These are phyloP conservation scores for Ligdia adustata DNA, from an alignment of 2,888 invertebrate genomes.

Conservation along the genomic window DNA sequence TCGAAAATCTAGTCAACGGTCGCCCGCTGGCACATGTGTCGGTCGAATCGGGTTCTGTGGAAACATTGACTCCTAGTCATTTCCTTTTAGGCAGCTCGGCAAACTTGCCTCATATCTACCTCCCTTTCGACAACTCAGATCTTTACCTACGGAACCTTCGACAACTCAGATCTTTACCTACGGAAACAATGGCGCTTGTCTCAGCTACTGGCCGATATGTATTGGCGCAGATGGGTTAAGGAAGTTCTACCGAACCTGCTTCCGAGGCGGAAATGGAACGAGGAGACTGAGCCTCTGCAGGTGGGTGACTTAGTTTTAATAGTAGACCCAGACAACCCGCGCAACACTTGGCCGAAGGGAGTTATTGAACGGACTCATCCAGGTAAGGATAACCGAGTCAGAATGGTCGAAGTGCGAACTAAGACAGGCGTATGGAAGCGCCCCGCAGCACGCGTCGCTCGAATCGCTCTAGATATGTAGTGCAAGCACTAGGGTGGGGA, in stretches of 20 bases:
- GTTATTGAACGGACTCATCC: not conserved
- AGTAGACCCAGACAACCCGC: not conserved
- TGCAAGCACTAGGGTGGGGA: conserved; percentile 15
- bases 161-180: conserved; percentile 13
- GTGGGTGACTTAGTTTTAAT: conserved; percentile 19
- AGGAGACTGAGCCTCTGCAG: conserved; percentile 4
- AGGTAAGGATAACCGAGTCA: conserved; percentile 1
- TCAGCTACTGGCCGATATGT: conserved; percentile 26
- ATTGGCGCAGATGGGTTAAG: conserved; percentile 24
- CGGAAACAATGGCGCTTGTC: conserved; percentile 27
- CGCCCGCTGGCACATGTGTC: conserved; percentile 28
- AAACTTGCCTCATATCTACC: conserved; percentile 4
- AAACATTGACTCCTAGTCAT: not conserved
- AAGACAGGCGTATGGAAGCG: not conserved
- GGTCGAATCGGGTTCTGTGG: not conserved
- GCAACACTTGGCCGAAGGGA: conserved; percentile 9
- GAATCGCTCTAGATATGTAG: not conserved
- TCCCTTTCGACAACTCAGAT: conserved; percentile 14
- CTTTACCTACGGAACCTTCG: conserved; percentile 9
- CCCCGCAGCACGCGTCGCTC: conserved; percentile 4
- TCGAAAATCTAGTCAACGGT: conserved; percentile 28
- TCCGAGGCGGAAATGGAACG: conserved; percentile 14
- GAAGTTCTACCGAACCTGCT: conserved; percentile 28
- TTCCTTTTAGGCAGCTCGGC: not conserved
- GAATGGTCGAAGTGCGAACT: conserved; percentile 5